Evolutionary conservation across 1,140 invertebrate genomes (phyloP), one percentile per base, ranked within the genome.

Genomic region (Drosophila eugracilis): DNA sequence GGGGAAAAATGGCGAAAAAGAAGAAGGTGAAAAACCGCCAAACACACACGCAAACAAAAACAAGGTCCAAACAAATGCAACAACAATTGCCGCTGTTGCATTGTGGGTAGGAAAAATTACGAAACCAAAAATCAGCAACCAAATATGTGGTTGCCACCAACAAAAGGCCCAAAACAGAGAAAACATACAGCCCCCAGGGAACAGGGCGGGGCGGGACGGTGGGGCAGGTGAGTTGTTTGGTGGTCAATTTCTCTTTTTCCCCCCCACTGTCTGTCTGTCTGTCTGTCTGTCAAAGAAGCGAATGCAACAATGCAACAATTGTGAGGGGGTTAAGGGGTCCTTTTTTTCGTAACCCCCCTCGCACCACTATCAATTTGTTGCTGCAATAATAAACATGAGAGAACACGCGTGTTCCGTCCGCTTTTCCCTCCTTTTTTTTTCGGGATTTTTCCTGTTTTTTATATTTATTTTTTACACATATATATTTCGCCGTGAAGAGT

Each of bases 121-220:
- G 86, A 90, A 90, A 89, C 86, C 86, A 90, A 86, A 89, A 89
- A 89, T 89, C 86, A 89, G 78, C 86, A 89, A 89, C 86, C 86
- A 86, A 89, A 90, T 89, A 85, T 85, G 86, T 86, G 86, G 86
- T 89, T 79, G 78, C 63, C 78, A 75, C 74, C 83, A 83, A 86
- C 83, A 86, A 86, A 88, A 88, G 78, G 70, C 75, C 74, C 60
- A 86, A 86, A 77, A 86, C 62, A 89, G 80, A 75, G 42, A 58
- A 26, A 26, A 44, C 49, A 74, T 53, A 54, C 48, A 30, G 42
- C 69, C 71, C 37, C 19, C 19, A 1, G 45, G 30, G 19, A 7
- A 1, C 7, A 7, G 24, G 24, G 24, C 7, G 41, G 10, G 24
- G n/a, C 9, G 15, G 39, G 28, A 17, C 22, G 19, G 17, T 21